phyloP scores from a whole-genome alignment of 2,888 invertebrate genomes.

The Leucophenga maculata region DNA sequence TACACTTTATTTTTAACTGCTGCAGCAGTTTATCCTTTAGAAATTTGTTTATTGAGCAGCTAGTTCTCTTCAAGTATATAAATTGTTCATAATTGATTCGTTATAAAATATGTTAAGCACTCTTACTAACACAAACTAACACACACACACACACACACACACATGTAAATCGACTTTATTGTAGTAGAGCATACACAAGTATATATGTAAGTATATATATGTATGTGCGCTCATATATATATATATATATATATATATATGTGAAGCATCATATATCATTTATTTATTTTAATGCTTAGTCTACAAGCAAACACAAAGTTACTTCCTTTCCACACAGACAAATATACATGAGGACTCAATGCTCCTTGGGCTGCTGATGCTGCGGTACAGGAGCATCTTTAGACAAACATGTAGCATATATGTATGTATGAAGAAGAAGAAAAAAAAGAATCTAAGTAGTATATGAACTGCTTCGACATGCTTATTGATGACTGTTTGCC shows the following conservation, averaged over 20 bases:
- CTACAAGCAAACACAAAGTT: constrained; percentile 15
- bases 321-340: constrained; percentile 25
- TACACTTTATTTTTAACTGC: too few relatives aligned
- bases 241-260: too few relatives aligned
- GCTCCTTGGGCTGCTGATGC: background rate
- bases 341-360: constrained; percentile 23
- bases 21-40: too few relatives aligned
- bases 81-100: constrained; percentile 23
- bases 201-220: too few relatives aligned
- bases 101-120: background rate
- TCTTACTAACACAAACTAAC: background rate
- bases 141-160: background rate
- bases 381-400: constrained; percentile 3
- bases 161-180: too few relatives aligned
- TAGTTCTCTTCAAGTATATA: constrained; percentile 2
- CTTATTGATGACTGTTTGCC: constrained; percentile 44
- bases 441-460: too few relatives aligned
- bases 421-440: background rate
- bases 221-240: too few relatives aligned
- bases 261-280: background rate
- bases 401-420: background rate
- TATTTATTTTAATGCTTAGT: constrained; percentile 17
- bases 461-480: constrained; percentile 29
- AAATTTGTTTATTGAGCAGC: background rate
- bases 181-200: too few relatives aligned